Evolutionary conservation across 2,797 vertebrate genomes (phyloP), one percentile per base, ranked within the genome.

Genomic region (Syndactyla subalaris): DNA sequence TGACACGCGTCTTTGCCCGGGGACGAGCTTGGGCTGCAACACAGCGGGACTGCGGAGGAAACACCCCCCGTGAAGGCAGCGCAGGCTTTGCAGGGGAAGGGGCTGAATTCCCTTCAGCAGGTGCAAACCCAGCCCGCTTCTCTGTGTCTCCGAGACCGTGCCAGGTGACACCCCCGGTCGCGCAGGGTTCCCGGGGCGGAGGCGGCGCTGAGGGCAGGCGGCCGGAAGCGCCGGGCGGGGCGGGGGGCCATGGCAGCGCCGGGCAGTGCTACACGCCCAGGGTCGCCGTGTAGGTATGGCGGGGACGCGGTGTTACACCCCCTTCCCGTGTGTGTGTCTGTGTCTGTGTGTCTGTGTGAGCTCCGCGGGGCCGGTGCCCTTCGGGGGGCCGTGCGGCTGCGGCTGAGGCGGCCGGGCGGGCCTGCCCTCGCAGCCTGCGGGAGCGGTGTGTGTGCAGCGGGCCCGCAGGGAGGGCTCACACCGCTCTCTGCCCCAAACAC

Each of bases 21-120:
- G 71, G 30, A 13, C 4, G 32, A 12, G 43, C 9, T 9, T 11
- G 36, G 27, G 43, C 27, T 20, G 22, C 14, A 13, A 7, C 45
- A 29, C 51, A 51, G 12, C 13, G 27, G 19, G 7, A 7, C 21
- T 7, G 5, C 23, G 2, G 17, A 27, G 24, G 34, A 12, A 36
- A 12, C 45, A 46, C 45, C 45, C 1, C 2, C 10, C 22, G 1
- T 9, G 46, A 13, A 21, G 21, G 45, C 45, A 46, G 46, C 46
- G 46, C 22, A 5, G 4, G 7, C 7, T 1, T 20, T 4, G 5
- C 29, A 11, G 23, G 6, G 14, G 12, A 45, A n/a, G 8, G 8
- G 51, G 14, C 4, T 1, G 15, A 20, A 3, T 5, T 5, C 5
- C 12, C 22, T 4, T 0, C 2, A 0, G 6, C 1, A 1, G 14